Evolutionary conservation across 2,888 invertebrate genomes (phyloP), one percentile per base, ranked within the genome.

Genomic region (Lasioglossum marginatum): DNA sequence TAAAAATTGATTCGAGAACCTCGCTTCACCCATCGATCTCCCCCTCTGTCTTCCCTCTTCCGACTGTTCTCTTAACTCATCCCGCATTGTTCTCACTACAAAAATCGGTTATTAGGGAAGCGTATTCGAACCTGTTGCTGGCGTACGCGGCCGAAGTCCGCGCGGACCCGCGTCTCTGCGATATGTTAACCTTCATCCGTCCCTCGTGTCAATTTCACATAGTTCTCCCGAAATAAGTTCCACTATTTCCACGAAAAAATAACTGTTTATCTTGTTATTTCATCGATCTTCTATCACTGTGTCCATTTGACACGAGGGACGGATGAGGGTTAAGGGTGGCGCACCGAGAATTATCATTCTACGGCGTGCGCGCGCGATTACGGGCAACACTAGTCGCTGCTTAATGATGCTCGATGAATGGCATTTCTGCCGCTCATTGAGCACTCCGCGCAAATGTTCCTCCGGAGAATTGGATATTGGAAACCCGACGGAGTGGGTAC

Each of bases 401-500:
- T 87, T 89, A 89, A 88, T 81, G 85, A 81, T 78, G 63, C 76
- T 80, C 66, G 83, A 82, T 86, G 86, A 88, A 88, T 79, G 71
- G 86, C 77, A 74, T 77, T 82, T 77, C 86, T 77, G 73, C 63
- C 84, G 57, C 73, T 82, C 78, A 63, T 86, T 77, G 82, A 79
- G 73, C 66, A 66, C 86, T 71, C 79, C 12, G 75, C 77, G 74
- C 74, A 66, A 82, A 85, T 77, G 79, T 79, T 82, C 71, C 86
- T 71, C 77, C n/a, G 34, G 86, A 79, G 86, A 86, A 87, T 82
- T 79, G 86, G 82, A 87, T 86, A 86, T 87, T 52, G 86, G 82
- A 86, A 81, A 86, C 63, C 74, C 68, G n/a, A 2, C n/a, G 57
- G 68, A 45, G 73, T 45, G 31, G 84, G 78, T 37, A 77, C 74